Conservation (phyloP, 2,888 invertebrate genomes). For the Helleia helle region DNA sequence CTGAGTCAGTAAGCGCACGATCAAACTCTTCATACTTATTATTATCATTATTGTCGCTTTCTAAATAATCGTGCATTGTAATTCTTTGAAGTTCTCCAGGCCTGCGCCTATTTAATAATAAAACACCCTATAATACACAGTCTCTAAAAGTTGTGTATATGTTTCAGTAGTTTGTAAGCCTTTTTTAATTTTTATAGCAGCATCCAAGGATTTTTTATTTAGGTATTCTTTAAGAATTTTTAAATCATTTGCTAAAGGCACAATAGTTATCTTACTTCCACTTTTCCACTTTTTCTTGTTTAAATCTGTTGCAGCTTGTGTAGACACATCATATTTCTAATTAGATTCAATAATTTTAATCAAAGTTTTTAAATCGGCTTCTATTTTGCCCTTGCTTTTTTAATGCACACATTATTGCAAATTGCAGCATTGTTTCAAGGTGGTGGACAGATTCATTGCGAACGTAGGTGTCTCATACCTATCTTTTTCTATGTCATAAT, state of each 20-base stretch:
- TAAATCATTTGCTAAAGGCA: slow-evolving; percentile 24
- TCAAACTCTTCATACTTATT: slow-evolving; percentile 17
- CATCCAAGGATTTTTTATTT: slow-evolving; percentile 12
- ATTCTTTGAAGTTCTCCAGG: slow-evolving; percentile 26
- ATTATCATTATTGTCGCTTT: slow-evolving; percentile 16
- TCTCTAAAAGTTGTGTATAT: slow-evolving; percentile 23
- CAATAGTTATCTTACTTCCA: slow-evolving; percentile 25
- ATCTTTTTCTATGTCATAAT: slow-evolving; percentile 21
- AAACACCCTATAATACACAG: slow-evolving; percentile 24
- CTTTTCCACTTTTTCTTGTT: slow-evolving; percentile 26
- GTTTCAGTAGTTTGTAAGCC: not conserved
- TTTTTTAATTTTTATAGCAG: not conserved
- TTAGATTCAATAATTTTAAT: slow-evolving; percentile 17
- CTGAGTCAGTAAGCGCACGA: slow-evolving; percentile 14
- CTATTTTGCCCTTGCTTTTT: slow-evolving; percentile 22
- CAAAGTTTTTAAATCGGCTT: slow-evolving; percentile 22
- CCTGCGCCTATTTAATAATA: slow-evolving; percentile 24
- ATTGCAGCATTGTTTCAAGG: slow-evolving; percentile 28
- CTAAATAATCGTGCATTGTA: slow-evolving; percentile 19
- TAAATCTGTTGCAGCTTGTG: slow-evolving; percentile 24
- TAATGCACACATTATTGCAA: slow-evolving; percentile 25
- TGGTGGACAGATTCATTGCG: slow-evolving; percentile 26
- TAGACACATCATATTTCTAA: slow-evolving; percentile 25
- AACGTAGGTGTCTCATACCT: slow-evolving; percentile 24
- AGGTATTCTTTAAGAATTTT: slow-evolving; percentile 21